phyloP scores from a whole-genome alignment of 2,888 invertebrate species.

The Caenorhabditis zanzibari region DNA sequence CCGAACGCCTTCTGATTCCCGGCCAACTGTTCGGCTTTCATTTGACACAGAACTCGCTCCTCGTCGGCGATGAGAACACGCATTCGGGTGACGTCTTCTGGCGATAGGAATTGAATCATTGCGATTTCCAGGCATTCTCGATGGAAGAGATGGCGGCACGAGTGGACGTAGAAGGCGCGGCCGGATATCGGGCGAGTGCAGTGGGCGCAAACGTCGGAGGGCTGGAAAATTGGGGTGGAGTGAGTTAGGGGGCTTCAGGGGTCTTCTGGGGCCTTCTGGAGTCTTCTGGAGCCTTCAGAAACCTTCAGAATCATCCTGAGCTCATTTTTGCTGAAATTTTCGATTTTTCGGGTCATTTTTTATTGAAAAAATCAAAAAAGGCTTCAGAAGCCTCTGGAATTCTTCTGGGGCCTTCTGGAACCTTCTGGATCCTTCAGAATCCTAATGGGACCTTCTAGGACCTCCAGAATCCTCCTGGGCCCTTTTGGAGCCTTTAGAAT shows the following conservation, averaged over 20 bases:
- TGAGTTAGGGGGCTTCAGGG: neutral
- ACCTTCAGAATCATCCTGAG: neutral
- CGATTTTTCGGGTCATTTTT: too few species aligned
- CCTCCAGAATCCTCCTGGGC: too few species aligned
- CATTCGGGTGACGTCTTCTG: conserved; percentile 49
- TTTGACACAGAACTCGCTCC: conserved; percentile 46
- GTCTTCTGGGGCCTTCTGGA: neutral
- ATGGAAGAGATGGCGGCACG: conserved; percentile 96
- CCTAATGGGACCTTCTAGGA: too few species aligned
- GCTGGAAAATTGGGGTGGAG: conserved; percentile 77
- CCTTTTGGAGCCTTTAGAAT: too few species aligned
- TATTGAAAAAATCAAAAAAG: too few species aligned
- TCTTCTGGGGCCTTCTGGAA: too few species aligned
- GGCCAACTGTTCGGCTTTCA: conserved; percentile 60
- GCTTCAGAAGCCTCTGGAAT: too few species aligned
- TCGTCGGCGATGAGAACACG: conserved; percentile 52
- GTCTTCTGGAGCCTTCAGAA: neutral
- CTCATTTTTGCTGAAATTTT: too few species aligned
- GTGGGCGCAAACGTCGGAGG: conserved; percentile 89
- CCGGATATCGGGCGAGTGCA: conserved; percentile 91
- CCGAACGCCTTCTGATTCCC: conserved; percentile 45
- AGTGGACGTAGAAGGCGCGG: conserved; percentile 95
- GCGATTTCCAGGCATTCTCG: conserved; percentile 89
- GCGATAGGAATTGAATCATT: conserved; percentile 62
- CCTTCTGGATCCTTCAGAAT: too few species aligned